A percentile compares a stretch with the other conserved stretches of the same genome.
phyloP scores from a whole-genome alignment of 2,113 vertebrate species.

The Mugil cephalus region DNA sequence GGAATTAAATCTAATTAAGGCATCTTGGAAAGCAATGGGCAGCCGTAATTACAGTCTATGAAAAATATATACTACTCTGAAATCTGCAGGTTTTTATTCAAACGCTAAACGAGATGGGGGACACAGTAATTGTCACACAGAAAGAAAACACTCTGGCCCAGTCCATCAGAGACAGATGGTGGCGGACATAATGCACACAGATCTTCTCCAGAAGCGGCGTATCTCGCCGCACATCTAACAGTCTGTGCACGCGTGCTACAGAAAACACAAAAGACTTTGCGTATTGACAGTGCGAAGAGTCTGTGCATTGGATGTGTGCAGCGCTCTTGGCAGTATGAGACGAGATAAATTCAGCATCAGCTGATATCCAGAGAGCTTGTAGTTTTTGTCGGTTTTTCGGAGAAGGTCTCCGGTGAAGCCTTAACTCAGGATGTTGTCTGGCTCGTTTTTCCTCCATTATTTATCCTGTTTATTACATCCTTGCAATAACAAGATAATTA shows the following conservation, averaged over 20 bases:
- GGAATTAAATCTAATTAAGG: conserved; percentile 35
- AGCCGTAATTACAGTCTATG: conserved; percentile 20
- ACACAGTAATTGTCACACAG: not conserved
- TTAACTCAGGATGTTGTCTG: not conserved
- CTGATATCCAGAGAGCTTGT: no score
- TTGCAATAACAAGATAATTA: conserved; percentile 44
- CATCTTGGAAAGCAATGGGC: conserved; percentile 11
- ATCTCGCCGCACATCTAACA: conserved; percentile 6
- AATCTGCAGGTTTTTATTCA: no score
- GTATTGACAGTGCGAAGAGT: not conserved
- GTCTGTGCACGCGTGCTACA: conserved; percentile 2
- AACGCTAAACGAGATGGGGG: not conserved
- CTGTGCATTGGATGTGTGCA: not conserved
- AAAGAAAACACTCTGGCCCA: not conserved
- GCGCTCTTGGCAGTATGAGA: not conserved
- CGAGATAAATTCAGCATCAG: no score
- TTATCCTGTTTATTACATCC: conserved; percentile 21
- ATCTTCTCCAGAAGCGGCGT: conserved; percentile 18
- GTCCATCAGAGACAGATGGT: not conserved
- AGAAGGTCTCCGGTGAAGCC: no score
- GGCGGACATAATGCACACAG: not conserved
- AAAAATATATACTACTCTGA: no score
- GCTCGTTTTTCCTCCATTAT: conserved; percentile 23
- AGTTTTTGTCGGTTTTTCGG: not conserved
- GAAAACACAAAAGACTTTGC: conserved; percentile 1